Base-by-base conservation (phyloP, 2,797 vertebrate species). In the Melanotaenia boesemani region DNA sequence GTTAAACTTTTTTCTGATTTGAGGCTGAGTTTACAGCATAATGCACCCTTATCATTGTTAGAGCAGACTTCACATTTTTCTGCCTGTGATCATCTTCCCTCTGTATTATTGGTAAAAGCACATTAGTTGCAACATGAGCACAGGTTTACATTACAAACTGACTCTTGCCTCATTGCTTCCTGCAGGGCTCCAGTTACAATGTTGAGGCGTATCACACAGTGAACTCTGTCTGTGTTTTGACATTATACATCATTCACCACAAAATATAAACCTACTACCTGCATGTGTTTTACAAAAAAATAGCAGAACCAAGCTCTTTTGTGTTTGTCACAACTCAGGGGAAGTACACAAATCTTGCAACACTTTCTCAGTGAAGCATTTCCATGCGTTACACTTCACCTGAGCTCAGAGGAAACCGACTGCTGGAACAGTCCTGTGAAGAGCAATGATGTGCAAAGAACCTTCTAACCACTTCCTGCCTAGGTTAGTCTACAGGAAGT, bases 391-490 rank as follows among this genome's bases (percentile, higher is more conserved):
- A 11, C 4, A 77, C 71, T 85, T 86, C 75, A 77, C 66, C 62
- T 84, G 70, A 69, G 52, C 74, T 28, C 65, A 80, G 28, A 22
- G 58, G 80, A 84, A 88, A 60, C 50, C 1, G 18, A 24, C 54
- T 24, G 54, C 67, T 72, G 57, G 69, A 86, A 62, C 26, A 44
- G 36, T 39, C 76, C 34, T 15, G 8, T 61, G 61, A 88, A 84
- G 68, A 88, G 77, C 77, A 75, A 58, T 59, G 84, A 88, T 87
- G 89, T 90, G 88, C 87, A 81, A 20, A 52, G 77, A 78, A 70
- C 85, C 80, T 69, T 72, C 48, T 87, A 89, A 86, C 92, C 93
- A 88, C 93, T 93, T 95, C 93, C 94, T 92, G 86, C 85, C 81
- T 84, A 63, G 84, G 87, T 87, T 80, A 74, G 80, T 63, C 48